phyloP scores from a whole-genome alignment of 2,113 vertebrate genomes.

The Pomatostomus ruficeps region DNA sequence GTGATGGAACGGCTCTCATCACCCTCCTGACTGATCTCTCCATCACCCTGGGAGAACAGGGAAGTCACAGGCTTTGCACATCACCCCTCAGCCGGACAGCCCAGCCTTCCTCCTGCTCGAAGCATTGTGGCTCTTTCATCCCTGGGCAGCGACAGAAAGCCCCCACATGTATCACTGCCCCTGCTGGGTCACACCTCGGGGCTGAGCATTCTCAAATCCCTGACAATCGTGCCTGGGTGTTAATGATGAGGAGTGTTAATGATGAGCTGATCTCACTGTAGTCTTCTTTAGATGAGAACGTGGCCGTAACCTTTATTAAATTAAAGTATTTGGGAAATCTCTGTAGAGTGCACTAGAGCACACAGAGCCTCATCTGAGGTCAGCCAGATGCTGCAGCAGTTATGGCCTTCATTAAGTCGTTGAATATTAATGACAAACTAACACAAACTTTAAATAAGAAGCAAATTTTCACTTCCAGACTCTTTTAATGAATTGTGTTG shows the following conservation, averaged over 20 bases:
- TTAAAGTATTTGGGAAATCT: not conserved
- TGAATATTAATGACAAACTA: not conserved
- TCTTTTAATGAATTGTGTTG: not conserved
- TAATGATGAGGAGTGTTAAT: accelerated
- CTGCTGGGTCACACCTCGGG: not conserved
- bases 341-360: accelerated
- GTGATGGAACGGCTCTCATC: not conserved
- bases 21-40: not conserved
- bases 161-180: accelerated
- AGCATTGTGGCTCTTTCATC: not conserved
- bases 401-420: not conserved
- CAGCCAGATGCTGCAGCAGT: not conserved
- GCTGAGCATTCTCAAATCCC: not conserved
- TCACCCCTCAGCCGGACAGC: accelerated
- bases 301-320: not conserved
- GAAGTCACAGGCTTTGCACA: not conserved
- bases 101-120: accelerated
- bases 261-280: not conserved
- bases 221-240: accelerated
- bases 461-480: slow-evolving; percentile 7
- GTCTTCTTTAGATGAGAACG: accelerated
- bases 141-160: not conserved
- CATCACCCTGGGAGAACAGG: accelerated
- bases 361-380: not conserved
- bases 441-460: not conserved